These are phyloP conservation scores for Choreutis nemorana DNA, from an alignment of 2,888 invertebrate species.

Conservation along the genomic window DNA sequence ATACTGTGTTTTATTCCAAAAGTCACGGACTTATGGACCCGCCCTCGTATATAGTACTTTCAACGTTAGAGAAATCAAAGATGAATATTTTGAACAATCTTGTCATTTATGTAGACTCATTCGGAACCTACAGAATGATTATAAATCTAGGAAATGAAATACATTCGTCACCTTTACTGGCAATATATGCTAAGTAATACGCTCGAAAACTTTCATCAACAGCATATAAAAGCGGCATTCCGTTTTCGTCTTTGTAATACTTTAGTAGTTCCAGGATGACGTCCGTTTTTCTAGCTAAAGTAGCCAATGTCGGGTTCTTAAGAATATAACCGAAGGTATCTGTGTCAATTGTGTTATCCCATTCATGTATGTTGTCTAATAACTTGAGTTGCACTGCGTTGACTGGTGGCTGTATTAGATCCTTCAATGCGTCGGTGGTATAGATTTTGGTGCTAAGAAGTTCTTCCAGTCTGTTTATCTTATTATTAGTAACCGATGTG, in stretches of 20 bases:
- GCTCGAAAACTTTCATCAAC: slow-evolving; percentile 23
- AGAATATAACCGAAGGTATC: slow-evolving; percentile 15
- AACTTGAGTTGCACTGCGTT: slow-evolving; percentile 11
- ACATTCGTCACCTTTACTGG: slow-evolving; percentile 19
- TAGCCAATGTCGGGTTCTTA: slow-evolving; percentile 11
- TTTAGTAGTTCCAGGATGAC: slow-evolving; percentile 16
- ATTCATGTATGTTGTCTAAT: slow-evolving; percentile 1
- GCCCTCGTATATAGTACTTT: too few relatives aligned
- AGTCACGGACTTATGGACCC: too few relatives aligned
- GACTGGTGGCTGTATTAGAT: slow-evolving; percentile 15
- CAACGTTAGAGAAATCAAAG: too few relatives aligned
- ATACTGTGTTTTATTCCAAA: too few relatives aligned
- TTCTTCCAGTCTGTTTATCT: slow-evolving; percentile 18
- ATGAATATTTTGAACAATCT: too few relatives aligned
- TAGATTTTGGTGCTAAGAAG: slow-evolving; percentile 16
- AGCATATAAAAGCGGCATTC: slow-evolving; percentile 19
- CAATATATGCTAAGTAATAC: slow-evolving; percentile 25
- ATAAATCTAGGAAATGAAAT: too few relatives aligned
- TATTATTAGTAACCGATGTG: slow-evolving; percentile 16
- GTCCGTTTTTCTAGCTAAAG: slow-evolving; percentile 22
- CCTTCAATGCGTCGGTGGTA: slow-evolving; percentile 17
- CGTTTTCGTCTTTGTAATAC: slow-evolving; percentile 15
- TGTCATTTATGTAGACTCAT: too few relatives aligned
- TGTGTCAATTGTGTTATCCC: slow-evolving; percentile 1
- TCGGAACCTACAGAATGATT: too few relatives aligned